phyloP scores from a whole-genome alignment of 53 echinoderm and acorn worm species.

The Apostichopus leukothele region DNA sequence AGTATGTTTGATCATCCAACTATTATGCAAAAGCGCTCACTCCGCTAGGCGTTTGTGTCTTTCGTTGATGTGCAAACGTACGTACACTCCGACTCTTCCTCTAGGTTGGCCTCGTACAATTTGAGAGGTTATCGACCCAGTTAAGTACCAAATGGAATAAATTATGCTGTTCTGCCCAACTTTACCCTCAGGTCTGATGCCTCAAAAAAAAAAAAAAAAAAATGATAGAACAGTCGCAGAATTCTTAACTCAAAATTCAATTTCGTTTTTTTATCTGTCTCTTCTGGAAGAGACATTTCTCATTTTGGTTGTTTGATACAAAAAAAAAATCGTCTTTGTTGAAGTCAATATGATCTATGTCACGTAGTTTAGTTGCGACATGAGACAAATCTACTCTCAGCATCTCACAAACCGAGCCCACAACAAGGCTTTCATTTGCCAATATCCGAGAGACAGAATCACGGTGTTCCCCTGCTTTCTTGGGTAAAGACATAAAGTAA shows the following conservation, averaged over 20 bases:
- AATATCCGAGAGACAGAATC: too few species aligned
- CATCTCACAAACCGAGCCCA: too few species aligned
- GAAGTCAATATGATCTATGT: neutral
- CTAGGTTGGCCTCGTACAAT: neutral
- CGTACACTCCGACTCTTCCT: neutral
- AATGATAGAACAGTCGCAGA: too few species aligned
- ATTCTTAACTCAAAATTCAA: too few species aligned
- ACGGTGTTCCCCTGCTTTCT: too few species aligned
- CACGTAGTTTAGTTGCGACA: too few species aligned
- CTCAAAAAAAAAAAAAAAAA: too few species aligned
- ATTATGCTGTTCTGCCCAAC: neutral
- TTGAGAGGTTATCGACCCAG: neutral
- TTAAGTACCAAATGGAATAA: neutral
- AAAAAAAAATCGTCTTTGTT: neutral
- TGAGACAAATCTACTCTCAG: too few species aligned
- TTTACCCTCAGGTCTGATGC: neutral
- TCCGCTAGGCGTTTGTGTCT: neutral
- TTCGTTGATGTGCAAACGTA: neutral
- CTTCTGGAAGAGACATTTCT: neutral
- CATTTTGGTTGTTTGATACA: neutral
- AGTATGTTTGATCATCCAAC: too few species aligned
- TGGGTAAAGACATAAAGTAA: too few species aligned
- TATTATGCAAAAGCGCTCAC: neutral
- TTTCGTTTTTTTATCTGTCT: too few species aligned
- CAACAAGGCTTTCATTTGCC: too few species aligned